phyloP scores from a whole-genome alignment of 1,140 invertebrate genomes.

The Drosophila mauritiana region DNA sequence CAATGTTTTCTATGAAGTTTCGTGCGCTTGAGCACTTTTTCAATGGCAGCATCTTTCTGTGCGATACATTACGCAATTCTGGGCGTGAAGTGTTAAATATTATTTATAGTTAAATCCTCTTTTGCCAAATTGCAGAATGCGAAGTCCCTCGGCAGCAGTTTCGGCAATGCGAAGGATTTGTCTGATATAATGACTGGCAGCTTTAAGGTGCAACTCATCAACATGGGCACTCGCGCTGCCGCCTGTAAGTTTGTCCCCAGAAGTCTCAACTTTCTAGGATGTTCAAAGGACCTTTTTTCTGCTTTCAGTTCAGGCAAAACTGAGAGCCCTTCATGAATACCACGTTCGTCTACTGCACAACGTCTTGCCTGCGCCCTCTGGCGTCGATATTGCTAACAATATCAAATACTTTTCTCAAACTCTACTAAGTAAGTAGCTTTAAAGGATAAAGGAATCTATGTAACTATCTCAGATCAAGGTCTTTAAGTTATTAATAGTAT shows the following conservation, averaged over 20 bases:
- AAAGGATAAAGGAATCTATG: no score
- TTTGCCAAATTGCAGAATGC: slow-evolving; percentile 63
- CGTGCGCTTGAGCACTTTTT: neutral
- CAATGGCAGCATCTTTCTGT: slow-evolving; percentile 13
- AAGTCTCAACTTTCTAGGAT: slow-evolving; percentile 46
- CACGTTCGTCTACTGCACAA: slow-evolving; percentile 96
- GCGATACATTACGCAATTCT: slow-evolving; percentile 52
- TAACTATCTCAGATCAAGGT: no score
- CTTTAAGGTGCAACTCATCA: slow-evolving; percentile 88
- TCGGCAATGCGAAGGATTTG: slow-evolving; percentile 84
- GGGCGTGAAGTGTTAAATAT: neutral
- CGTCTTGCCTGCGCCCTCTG: slow-evolving; percentile 95
- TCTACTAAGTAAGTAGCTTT: slow-evolving; percentile 91
- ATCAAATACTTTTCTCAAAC: slow-evolving; percentile 99
- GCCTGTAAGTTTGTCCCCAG: slow-evolving; percentile 88
- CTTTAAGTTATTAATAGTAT: no score
- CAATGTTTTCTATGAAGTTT: slow-evolving; percentile 11
- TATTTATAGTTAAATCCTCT: no score
- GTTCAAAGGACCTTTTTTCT: neutral
- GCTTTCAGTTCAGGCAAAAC: slow-evolving; percentile 96
- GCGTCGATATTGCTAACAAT: slow-evolving; percentile 97
- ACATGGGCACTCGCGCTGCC: slow-evolving; percentile 90
- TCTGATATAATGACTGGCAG: slow-evolving; percentile 85
- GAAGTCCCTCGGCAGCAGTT: slow-evolving; percentile 83
- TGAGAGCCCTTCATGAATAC: slow-evolving; percentile 97